Evolutionary conservation across 2,797 vertebrate genomes (phyloP).

Genomic region (Ispidina picta): DNA sequence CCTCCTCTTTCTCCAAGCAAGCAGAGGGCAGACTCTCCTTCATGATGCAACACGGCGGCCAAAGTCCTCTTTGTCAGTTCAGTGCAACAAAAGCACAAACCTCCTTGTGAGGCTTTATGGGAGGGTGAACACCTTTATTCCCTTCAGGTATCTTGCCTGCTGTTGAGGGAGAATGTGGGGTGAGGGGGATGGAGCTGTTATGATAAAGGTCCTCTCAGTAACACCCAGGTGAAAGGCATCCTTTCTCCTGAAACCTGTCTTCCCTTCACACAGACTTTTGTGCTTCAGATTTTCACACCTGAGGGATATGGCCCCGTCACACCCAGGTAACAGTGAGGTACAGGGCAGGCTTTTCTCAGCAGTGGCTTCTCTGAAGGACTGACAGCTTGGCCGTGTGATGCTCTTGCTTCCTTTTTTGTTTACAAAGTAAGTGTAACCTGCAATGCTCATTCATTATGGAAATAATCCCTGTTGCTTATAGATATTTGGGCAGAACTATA

Average conservation of each 20-base stretch:
- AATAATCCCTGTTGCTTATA: neutral
- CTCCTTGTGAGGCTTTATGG: neutral
- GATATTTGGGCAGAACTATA: neutral
- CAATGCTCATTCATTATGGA: neutral
- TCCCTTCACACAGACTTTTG: neutral
- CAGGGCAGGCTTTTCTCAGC: neutral
- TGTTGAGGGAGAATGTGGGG: neutral
- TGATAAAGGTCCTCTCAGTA: neutral
- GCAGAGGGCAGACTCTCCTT: neutral
- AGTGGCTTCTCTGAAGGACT: neutral
- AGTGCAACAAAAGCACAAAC: neutral
- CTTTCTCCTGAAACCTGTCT: neutral
- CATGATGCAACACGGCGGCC: neutral
- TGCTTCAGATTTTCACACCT: neutral
- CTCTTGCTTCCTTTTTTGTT: neutral
- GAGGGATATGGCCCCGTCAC: accelerated
- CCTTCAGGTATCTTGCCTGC: neutral
- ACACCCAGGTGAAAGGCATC: neutral
- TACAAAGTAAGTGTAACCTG: neutral
- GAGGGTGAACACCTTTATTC: neutral
- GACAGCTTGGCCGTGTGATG: neutral
- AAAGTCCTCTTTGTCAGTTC: neutral
- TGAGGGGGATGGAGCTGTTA: neutral
- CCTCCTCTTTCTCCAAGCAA: neutral
- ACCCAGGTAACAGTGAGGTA: neutral